phyloP scores from a whole-genome alignment of 2,888 invertebrate genomes.

The Noctua janthina region DNA sequence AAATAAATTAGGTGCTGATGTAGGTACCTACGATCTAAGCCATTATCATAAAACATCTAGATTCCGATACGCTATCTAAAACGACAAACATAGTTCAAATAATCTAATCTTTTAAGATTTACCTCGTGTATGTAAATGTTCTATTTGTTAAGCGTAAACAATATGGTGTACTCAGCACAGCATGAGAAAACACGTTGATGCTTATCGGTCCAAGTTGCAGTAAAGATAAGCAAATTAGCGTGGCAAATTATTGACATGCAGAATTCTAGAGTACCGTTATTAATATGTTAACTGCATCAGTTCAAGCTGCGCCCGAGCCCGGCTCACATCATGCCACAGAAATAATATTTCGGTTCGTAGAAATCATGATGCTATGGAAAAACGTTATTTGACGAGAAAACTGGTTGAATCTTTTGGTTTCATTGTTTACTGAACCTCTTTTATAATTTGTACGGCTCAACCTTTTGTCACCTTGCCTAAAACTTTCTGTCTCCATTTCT shows the following conservation, averaged over 20 bases:
- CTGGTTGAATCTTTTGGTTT: neutral
- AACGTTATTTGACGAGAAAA: neutral
- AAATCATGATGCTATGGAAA: neutral
- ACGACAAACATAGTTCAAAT: constrained; percentile 10
- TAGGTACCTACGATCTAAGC: neutral
- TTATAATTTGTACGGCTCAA: neutral
- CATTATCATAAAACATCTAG: neutral
- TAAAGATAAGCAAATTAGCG: constrained; percentile 31
- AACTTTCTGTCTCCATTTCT: neutral
- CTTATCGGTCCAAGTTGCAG: constrained; percentile 20
- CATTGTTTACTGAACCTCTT: neutral
- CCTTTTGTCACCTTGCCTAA: too few species aligned
- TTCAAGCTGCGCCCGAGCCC: neutral
- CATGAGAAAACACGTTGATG: neutral
- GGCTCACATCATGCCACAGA: too few species aligned
- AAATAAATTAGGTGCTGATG: neutral
- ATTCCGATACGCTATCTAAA: constrained; percentile 9
- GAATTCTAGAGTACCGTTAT: constrained; percentile 1
- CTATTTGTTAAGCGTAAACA: constrained; percentile 7
- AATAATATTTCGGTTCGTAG: neutral
- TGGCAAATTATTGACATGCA: neutral
- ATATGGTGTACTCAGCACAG: neutral
- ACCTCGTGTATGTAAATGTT: constrained; percentile 20
- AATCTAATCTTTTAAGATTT: constrained; percentile 36
- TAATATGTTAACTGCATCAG: neutral